Percentiles rank a stretch among this genome's conserved stretches.
Evolutionary conservation across 2,888 invertebrate genomes (phyloP).

Genomic region (Spialia ferax): DNA sequence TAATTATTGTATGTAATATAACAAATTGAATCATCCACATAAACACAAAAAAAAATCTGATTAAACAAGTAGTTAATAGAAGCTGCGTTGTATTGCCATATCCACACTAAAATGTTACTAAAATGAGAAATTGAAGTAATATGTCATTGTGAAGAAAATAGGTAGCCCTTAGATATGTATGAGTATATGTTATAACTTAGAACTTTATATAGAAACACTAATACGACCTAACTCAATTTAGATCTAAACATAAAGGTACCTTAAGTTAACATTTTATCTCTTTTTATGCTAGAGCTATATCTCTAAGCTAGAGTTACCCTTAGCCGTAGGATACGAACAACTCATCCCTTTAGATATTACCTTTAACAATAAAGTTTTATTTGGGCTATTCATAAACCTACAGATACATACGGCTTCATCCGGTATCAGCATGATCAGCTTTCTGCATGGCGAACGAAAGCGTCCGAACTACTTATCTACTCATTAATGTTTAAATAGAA

Average conservation of each 20-base stretch:
- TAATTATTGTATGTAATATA: conserved; percentile 1
- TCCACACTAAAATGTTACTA: neutral
- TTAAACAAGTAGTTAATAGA: conserved; percentile 17
- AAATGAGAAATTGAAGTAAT: too few relatives aligned
- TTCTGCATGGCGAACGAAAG: conserved; percentile 84
- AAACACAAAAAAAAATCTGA: neutral
- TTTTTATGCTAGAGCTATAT: too few relatives aligned
- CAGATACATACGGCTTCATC: conserved; percentile 55
- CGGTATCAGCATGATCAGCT: conserved; percentile 84
- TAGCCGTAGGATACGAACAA: conserved; percentile 33
- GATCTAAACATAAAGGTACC: conserved; percentile 2
- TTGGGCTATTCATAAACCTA: conserved; percentile 37
- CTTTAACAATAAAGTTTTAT: conserved; percentile 26
- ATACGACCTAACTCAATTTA: conserved; percentile 7
- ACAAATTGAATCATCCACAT: conserved; percentile 19
- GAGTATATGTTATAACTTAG: too few relatives aligned
- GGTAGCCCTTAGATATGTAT: neutral
- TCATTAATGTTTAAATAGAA: conserved; percentile 80
- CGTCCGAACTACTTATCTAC: conserved; percentile 74
- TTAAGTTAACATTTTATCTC: neutral
- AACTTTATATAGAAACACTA: conserved; percentile 21
- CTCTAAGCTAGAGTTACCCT: conserved; percentile 24
- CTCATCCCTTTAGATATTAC: conserved; percentile 31
- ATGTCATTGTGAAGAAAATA: too few relatives aligned
- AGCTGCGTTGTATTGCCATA: conserved; percentile 17